phyloP scores from a whole-genome alignment of 2,113 vertebrate species.

The Balaeniceps rex region DNA sequence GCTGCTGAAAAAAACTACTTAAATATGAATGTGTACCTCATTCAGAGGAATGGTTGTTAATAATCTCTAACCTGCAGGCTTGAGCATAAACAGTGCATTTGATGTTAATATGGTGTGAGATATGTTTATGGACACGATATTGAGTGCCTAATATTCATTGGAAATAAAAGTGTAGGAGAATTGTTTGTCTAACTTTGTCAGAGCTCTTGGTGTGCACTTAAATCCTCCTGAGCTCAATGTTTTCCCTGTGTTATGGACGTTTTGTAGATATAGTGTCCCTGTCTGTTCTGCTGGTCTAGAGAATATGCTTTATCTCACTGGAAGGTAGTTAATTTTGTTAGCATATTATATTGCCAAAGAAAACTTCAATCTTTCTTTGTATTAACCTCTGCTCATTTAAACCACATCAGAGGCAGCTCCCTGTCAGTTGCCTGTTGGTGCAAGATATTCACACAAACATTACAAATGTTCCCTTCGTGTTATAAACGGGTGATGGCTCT shows the following conservation, averaged over 20 bases:
- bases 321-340: neutral
- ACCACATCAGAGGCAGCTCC: neutral
- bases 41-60: neutral
- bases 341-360: neutral
- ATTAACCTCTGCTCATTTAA: neutral
- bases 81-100: neutral
- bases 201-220: neutral
- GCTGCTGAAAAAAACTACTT: neutral
- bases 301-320: neutral
- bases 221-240: neutral
- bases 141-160: neutral
- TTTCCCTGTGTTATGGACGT: rapidly evolving
- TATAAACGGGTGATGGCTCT: rapidly evolving
- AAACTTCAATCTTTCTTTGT: neutral
- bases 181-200: neutral
- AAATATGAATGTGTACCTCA: neutral
- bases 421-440: neutral
- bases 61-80: neutral
- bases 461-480: neutral
- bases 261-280: neutral
- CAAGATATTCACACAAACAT: neutral
- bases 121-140: neutral
- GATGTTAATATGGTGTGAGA: neutral
- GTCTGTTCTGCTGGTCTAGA: neutral
- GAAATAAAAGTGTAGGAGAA: neutral